phyloP scores from a whole-genome alignment of 2,797 vertebrate species.

The Tympanoctomys barrerae region DNA sequence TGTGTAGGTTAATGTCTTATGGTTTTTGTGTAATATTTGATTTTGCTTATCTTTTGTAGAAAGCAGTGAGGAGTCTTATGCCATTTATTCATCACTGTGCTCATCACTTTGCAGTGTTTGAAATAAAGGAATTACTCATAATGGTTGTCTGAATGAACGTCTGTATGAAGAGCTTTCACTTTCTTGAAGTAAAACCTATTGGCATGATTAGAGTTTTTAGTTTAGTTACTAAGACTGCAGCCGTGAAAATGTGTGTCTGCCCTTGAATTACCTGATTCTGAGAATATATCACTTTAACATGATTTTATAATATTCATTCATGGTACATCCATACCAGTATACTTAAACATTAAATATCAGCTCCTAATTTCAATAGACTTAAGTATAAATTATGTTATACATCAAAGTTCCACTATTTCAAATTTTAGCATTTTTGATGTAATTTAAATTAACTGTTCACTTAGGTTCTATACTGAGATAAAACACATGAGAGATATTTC shows the following conservation, averaged over 20 bases:
- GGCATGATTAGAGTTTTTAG: not conserved
- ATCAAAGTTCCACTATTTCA: not conserved
- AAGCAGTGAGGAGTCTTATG: not conserved
- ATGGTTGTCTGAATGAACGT: not conserved
- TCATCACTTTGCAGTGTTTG: not conserved
- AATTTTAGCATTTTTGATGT: conserved; percentile 21
- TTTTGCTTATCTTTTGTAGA: not conserved
- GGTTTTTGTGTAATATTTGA: not conserved
- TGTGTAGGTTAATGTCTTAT: not conserved
- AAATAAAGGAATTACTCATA: not conserved
- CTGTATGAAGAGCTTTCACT: not conserved
- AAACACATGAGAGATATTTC: not conserved
- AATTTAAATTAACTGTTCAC: conserved; percentile 10
- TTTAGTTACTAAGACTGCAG: not conserved
- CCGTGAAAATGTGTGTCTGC: not conserved
- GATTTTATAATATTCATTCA: conserved; percentile 7
- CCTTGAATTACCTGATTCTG: conserved; percentile 2
- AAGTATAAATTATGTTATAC: not conserved
- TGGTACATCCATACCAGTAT: not conserved
- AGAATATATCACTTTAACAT: not conserved
- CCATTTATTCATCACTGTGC: not conserved
- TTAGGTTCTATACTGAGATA: not conserved
- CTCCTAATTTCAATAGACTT: not conserved
- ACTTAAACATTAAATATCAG: conserved; percentile 32
- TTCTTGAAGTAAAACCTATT: not conserved